Conservation (phyloP, 2,888 invertebrate genomes). For the Philereme transversata region DNA sequence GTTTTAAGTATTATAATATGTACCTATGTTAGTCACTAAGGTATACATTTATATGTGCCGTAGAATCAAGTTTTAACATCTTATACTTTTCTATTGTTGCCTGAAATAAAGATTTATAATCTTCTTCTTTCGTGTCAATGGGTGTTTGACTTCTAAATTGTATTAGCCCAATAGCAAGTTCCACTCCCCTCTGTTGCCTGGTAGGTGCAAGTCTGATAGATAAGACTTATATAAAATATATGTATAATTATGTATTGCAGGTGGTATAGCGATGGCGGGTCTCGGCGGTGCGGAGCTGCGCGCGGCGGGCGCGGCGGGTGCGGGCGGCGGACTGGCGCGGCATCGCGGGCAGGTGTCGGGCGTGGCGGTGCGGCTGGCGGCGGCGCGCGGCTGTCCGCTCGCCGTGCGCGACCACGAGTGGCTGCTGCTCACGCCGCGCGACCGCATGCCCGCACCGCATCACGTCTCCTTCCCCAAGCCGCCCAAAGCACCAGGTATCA, state of each 20-base stretch:
- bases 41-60: no score
- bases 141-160: no score
- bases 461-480: conserved; percentile 95
- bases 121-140: no score
- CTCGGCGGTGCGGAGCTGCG: conserved; percentile 79
- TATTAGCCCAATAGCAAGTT: no score
- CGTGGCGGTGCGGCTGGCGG: conserved; percentile 72
- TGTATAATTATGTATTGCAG: conserved; percentile 50
- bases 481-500: conserved; percentile 92
- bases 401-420: conserved; percentile 85
- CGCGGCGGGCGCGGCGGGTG: conserved; percentile 64
- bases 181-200: no score
- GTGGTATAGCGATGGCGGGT: conserved; percentile 82
- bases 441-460: conserved; percentile 91
- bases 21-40: no score
- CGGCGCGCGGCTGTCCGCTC: conserved; percentile 65
- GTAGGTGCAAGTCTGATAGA: no score
- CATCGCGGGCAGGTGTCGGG: conserved; percentile 68
- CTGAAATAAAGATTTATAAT: no score
- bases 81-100: no score
- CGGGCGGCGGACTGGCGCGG: conserved; percentile 55
- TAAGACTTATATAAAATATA: no score
- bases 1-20: no score
- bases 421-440: conserved; percentile 89
- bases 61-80: no score